Percentiles rank a stretch among this genome's conserved stretches.
Conservation (phyloP, 2,888 invertebrate genomes). For the Agriopis leucophaearia region DNA sequence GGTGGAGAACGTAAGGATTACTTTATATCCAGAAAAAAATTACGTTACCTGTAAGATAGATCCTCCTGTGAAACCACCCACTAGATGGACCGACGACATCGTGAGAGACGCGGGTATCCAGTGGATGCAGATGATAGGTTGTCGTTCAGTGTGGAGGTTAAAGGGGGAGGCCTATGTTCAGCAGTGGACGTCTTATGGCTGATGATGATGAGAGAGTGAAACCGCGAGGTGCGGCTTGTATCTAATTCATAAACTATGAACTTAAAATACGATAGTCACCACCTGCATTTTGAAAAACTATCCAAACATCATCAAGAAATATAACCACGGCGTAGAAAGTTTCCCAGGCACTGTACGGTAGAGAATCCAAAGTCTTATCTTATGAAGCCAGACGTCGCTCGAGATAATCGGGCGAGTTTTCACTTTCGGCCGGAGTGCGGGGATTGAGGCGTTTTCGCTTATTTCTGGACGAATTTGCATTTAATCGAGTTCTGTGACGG, state of each 20-base stretch:
- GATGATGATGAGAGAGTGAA: not conserved
- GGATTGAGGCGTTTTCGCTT: slow-evolving; percentile 20
- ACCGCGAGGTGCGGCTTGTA: too few species aligned
- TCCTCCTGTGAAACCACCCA: too few species aligned
- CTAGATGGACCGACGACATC: too few species aligned
- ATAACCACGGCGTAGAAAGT: not conserved
- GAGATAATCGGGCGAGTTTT: slow-evolving; percentile 23
- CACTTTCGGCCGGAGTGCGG: slow-evolving; percentile 2
- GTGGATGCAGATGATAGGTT: too few species aligned
- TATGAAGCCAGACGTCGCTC: slow-evolving; percentile 7
- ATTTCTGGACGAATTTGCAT: slow-evolving; percentile 30
- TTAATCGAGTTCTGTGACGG: slow-evolving; percentile 16
- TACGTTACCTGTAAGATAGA: too few species aligned
- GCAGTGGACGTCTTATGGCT: too few species aligned
- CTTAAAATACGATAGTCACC: not conserved
- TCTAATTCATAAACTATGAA: not conserved
- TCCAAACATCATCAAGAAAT: not conserved
- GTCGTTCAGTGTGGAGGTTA: too few species aligned
- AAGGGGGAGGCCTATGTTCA: too few species aligned
- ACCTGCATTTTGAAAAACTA: not conserved
- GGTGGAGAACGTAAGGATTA: too few species aligned
- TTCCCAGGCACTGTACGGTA: not conserved
- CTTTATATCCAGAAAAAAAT: too few species aligned
- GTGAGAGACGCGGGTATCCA: too few species aligned
- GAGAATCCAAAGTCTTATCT: slow-evolving; percentile 20